phyloP scores from a whole-genome alignment of 2,888 invertebrate species.

The Lysandra bellargus region DNA sequence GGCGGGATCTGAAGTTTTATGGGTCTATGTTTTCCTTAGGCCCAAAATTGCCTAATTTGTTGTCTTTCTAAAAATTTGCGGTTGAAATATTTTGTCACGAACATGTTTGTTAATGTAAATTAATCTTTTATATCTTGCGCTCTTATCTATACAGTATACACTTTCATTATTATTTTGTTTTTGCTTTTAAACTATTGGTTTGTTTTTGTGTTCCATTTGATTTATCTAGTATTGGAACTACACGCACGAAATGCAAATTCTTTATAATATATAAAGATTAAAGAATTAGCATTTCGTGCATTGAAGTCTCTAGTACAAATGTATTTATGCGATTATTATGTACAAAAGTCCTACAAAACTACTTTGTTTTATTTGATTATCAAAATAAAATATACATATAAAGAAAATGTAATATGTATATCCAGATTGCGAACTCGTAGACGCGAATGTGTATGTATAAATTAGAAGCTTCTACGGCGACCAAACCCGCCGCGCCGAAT shows the following conservation, averaged over 20 bases:
- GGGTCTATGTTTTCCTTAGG: background rate
- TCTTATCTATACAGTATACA: too few species aligned
- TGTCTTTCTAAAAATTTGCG: background rate
- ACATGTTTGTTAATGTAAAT: background rate
- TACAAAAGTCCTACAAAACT: too few species aligned
- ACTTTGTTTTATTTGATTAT: background rate
- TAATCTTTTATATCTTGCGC: background rate
- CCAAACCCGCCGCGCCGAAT: slow-evolving; percentile 60
- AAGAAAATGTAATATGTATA: background rate
- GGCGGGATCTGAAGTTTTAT: background rate
- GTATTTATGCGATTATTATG: too few species aligned
- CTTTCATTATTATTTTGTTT: too few species aligned
- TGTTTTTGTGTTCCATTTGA: too few species aligned
- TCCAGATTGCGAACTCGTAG: slow-evolving; percentile 53
- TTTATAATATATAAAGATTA: too few species aligned
- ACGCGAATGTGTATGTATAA: slow-evolving; percentile 71
- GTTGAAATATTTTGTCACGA: background rate
- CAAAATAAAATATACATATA: background rate
- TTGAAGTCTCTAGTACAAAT: too few species aligned
- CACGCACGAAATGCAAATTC: too few species aligned
- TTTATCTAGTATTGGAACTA: too few species aligned
- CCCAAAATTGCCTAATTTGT: background rate
- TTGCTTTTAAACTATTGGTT: too few species aligned
- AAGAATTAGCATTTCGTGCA: too few species aligned
- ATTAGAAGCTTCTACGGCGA: slow-evolving; percentile 61